Conservation (phyloP, 2,888 invertebrate species). For the Thymelicus lineola region DNA sequence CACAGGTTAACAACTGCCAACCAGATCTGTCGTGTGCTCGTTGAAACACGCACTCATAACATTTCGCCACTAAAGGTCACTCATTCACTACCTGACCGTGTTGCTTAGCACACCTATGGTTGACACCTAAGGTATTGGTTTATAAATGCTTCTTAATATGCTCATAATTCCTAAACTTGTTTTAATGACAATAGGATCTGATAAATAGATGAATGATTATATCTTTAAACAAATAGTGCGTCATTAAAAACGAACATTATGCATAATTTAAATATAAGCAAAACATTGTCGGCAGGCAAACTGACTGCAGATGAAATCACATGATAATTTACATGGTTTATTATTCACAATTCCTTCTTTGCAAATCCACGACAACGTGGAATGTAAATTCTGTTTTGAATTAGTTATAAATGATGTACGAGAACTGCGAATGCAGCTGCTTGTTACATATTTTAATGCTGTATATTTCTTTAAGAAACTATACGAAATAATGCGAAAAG, state of each 20-base stretch:
- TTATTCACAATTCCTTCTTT: constrained; percentile 26
- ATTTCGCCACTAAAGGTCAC: no score
- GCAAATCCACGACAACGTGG: constrained; percentile 23
- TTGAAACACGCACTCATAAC: no score
- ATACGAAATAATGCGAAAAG: neutral
- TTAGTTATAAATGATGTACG: constrained; percentile 31
- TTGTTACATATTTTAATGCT: constrained; percentile 31
- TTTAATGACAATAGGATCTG: no score
- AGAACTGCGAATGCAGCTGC: constrained; percentile 31
- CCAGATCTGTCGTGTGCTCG: no score
- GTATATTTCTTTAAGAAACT: constrained; percentile 22
- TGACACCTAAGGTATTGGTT: no score
- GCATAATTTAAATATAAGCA: neutral
- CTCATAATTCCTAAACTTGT: no score
- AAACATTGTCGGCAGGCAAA: neutral
- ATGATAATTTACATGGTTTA: constrained; percentile 6
- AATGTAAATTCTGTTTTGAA: constrained; percentile 33
- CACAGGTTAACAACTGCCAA: no score
- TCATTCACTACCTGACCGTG: no score
- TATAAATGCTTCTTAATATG: no score
- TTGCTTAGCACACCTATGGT: no score
- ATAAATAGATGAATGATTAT: no score
- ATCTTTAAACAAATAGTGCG: neutral
- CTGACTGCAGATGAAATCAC: constrained; percentile 1
- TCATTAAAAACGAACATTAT: neutral